Conservation (phyloP, 2,113 vertebrate genomes). For the Etia nguti region DNA sequence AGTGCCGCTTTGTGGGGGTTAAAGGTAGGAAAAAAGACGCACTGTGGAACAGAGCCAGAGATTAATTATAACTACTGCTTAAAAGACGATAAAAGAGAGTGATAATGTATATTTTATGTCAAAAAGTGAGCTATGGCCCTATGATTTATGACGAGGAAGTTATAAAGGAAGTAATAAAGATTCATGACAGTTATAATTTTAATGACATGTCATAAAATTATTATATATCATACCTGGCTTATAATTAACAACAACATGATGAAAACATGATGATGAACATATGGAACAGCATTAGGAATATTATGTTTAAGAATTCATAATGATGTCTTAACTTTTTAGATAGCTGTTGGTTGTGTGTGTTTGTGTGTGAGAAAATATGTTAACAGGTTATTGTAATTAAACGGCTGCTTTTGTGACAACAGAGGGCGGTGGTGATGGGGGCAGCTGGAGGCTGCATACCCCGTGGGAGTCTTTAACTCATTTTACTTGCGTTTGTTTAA, state of each 20-base stretch:
- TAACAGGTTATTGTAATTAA: background rate
- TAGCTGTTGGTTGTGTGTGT: background rate
- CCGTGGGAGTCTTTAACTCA: background rate
- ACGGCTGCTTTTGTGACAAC: background rate
- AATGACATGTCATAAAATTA: background rate
- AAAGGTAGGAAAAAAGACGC: background rate
- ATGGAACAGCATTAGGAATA: background rate
- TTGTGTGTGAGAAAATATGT: background rate
- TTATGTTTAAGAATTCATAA: background rate
- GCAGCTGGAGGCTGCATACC: background rate
- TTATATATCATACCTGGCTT: background rate
- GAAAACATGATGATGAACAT: background rate
- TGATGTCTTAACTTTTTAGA: background rate
- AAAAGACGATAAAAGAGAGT: background rate
- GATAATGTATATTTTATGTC: background rate
- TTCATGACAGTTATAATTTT: background rate
- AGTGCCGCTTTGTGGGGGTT: background rate
- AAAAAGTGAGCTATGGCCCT: rapidly evolving
- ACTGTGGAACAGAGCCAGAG: background rate
- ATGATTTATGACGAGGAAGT: background rate
- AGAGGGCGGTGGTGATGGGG: background rate
- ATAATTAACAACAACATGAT: background rate
- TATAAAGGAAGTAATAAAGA: background rate
- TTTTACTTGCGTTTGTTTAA: background rate
- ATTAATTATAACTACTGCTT: background rate